Percentiles rank a stretch among this genome's conserved stretches.
Evolutionary conservation across 2,113 vertebrate species (phyloP).

Genomic region (Ardeotis arabs): DNA sequence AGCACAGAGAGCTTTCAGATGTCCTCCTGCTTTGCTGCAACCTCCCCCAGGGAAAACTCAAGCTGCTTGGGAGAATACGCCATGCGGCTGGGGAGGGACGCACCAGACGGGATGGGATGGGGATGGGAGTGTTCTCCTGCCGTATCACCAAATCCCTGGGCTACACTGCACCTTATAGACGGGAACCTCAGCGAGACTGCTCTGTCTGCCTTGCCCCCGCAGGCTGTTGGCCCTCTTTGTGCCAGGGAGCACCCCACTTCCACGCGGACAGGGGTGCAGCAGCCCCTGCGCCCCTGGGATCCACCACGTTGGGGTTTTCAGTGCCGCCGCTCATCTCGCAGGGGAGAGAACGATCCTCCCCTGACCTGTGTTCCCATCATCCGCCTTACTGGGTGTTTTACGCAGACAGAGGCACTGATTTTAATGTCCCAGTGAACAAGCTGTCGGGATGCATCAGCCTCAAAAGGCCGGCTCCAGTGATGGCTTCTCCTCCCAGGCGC

Average conservation of each 20-base stretch:
- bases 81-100: not conserved
- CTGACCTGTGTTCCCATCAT: conserved; percentile 23
- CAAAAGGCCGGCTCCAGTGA: conserved; percentile 35
- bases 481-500: conserved; percentile 14
- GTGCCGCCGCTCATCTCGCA: fast-evolving
- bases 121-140: not conserved
- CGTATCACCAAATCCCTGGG: not conserved
- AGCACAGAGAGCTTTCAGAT: not conserved
- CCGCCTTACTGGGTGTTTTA: not conserved
- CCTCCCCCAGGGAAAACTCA: not conserved
- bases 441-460: conserved; percentile 68
- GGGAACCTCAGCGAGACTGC: not conserved
- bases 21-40: not conserved
- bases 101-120: not conserved
- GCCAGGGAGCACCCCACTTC: not conserved
- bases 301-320: not conserved
- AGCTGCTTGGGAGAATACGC: not conserved
- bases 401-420: conserved; percentile 49
- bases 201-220: not conserved
- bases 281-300: fast-evolving
- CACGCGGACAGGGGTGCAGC: not conserved
- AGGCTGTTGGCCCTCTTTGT: not conserved
- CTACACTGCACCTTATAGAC: fast-evolving
- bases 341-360: not conserved
- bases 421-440: conserved; percentile 64